phyloP scores from a whole-genome alignment of 2,888 invertebrate genomes.

The Stratiomys singularior region DNA sequence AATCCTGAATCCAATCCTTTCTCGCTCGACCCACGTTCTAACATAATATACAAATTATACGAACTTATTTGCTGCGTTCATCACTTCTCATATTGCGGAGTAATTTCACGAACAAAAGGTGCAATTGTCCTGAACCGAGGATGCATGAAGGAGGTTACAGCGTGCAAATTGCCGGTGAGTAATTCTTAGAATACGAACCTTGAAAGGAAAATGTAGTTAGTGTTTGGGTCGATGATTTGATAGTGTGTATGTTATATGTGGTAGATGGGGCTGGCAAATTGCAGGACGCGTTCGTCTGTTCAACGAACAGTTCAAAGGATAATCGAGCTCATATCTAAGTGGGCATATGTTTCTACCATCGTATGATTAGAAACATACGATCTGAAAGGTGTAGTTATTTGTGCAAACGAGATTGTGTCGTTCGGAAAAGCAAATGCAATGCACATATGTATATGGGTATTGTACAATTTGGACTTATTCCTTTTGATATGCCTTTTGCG shows the following conservation, averaged over 20 bases:
- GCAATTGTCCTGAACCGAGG: slow-evolving; percentile 13
- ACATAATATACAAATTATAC: not conserved
- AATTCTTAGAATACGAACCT: not conserved
- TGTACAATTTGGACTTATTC: no score
- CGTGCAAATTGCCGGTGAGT: slow-evolving; percentile 35
- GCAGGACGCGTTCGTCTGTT: not conserved
- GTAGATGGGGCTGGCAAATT: no score
- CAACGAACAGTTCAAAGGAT: no score
- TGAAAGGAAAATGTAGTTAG: not conserved
- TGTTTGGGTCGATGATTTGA: no score
- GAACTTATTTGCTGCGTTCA: not conserved
- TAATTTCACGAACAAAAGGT: not conserved
- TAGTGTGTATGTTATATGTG: no score
- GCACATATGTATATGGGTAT: no score
- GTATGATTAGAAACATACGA: not conserved
- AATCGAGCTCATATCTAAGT: no score
- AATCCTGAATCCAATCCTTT: not conserved
- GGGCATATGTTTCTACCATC: not conserved
- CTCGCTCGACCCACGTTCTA: not conserved
- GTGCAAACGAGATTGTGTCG: no score
- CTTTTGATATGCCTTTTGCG: no score
- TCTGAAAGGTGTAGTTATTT: not conserved
- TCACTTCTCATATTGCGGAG: not conserved
- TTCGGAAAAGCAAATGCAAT: no score
- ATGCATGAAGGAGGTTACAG: slow-evolving; percentile 34